These are phyloP conservation scores for Marcusenius ussheri DNA, from an alignment of 2,113 vertebrate species.

Conservation along the genomic window DNA sequence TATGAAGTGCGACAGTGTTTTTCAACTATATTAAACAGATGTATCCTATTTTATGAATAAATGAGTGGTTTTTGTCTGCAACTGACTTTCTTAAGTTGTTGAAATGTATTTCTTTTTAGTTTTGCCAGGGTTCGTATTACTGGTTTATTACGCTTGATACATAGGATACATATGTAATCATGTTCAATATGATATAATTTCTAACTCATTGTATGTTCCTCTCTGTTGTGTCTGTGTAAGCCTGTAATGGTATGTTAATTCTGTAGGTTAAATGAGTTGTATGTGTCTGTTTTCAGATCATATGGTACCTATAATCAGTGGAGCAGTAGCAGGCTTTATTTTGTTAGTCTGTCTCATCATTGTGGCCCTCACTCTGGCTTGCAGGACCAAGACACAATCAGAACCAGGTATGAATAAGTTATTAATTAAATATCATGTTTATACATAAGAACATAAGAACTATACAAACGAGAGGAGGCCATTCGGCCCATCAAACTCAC, in stretches of 20 bases:
- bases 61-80: background rate
- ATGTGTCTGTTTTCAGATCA: background rate
- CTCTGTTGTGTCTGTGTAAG: background rate
- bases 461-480: too few species aligned
- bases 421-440: background rate
- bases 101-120: background rate
- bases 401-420: slow-evolving; percentile 6
- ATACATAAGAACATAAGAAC: too few species aligned
- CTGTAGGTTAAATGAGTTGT: background rate
- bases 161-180: background rate
- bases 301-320: background rate
- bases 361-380: background rate
- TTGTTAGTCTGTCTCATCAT: background rate
- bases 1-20: too few species aligned
- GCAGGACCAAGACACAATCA: background rate
- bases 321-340: background rate
- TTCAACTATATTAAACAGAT: too few species aligned
- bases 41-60: too few species aligned
- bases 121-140: background rate
- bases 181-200: background rate
- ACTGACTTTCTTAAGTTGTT: background rate
- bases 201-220: background rate
- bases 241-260: background rate
- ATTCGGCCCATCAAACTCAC: too few species aligned
- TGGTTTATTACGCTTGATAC: background rate